Evolutionary conservation across 2,888 invertebrate genomes (phyloP).

Genomic region (Sympetrum striolatum): DNA sequence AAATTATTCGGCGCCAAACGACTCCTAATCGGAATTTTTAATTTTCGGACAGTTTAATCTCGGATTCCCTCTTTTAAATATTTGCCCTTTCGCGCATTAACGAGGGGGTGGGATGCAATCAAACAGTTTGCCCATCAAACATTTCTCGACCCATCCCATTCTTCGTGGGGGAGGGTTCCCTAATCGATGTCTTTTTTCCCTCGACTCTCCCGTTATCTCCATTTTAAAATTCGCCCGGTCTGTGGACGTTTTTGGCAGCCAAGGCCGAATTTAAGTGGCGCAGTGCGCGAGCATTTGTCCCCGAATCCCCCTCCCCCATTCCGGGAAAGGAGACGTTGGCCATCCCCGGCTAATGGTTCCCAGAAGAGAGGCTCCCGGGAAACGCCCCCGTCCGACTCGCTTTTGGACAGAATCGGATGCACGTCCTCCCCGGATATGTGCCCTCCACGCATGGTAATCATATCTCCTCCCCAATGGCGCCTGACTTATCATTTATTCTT

Average conservation of each 20-base stretch:
- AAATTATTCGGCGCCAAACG: too few relatives aligned
- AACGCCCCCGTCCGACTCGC: not conserved
- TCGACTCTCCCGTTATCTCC: too few relatives aligned
- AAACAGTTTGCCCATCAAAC: not conserved
- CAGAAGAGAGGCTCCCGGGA: not conserved
- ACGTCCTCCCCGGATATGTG: slow-evolving; percentile 1
- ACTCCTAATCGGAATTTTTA: too few relatives aligned
- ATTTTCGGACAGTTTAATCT: too few relatives aligned
- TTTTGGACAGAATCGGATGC: slow-evolving; percentile 1
- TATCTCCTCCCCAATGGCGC: slow-evolving; percentile 17
- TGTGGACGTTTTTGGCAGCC: not conserved
- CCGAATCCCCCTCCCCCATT: not conserved
- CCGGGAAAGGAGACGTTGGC: not conserved
- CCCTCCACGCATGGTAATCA: slow-evolving; percentile 11
- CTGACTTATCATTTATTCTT: slow-evolving; percentile 24
- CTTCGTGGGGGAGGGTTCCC: too few relatives aligned
- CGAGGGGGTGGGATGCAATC: not conserved
- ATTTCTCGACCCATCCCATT: too few relatives aligned
- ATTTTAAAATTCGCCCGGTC: too few relatives aligned
- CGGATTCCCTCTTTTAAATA: too few relatives aligned
- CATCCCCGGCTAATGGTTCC: not conserved
- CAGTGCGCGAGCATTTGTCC: not conserved
- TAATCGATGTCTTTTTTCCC: too few relatives aligned
- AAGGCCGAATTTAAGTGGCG: not conserved
- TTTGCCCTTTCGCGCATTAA: not conserved